A percentile compares a stretch with the other conserved stretches of the same genome.
Evolutionary conservation across 2,113 vertebrate genomes (phyloP).

Genomic region (Abramis brama): DNA sequence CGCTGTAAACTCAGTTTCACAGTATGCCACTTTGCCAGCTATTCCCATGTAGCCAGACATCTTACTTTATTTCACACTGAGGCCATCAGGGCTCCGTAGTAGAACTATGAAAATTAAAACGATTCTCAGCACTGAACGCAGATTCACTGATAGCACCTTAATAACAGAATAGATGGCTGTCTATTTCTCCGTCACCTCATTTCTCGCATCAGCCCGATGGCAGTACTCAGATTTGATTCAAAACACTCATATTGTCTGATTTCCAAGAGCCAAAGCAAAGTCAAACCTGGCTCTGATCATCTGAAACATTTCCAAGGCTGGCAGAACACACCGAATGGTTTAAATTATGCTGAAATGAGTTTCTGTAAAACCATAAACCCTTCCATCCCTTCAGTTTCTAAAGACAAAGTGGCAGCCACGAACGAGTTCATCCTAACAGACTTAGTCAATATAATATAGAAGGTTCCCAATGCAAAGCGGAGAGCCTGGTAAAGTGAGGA

Average conservation of each 20-base stretch:
- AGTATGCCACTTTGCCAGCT: background rate
- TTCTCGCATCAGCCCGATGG: constrained; percentile 13
- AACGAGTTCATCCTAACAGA: background rate
- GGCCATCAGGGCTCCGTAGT: background rate
- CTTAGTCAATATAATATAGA: background rate
- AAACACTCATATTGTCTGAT: constrained; percentile 23
- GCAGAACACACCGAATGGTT: constrained; percentile 20
- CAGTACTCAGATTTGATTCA: constrained; percentile 44
- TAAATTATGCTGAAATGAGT: constrained; percentile 26
- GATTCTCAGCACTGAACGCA: background rate
- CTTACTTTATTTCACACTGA: constrained; percentile 37
- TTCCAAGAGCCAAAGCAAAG: constrained; percentile 39
- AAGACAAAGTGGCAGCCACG: background rate
- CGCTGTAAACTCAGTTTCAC: constrained; percentile 22
- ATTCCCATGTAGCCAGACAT: constrained; percentile 16
- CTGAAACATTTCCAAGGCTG: constrained; percentile 14
- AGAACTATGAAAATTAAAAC: constrained; percentile 30
- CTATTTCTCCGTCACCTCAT: constrained; percentile 21
- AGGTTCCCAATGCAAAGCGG: constrained; percentile 4
- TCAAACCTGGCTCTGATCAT: constrained; percentile 29
- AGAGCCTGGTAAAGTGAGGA: background rate
- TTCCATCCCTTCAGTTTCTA: constrained; percentile 15
- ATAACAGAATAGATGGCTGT: constrained; percentile 32
- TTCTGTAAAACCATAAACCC: constrained; percentile 9
- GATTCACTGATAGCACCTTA: constrained; percentile 3